These are phyloP conservation scores for Clarias batrachus DNA, from an alignment of 2,113 vertebrate species.

Conservation along the genomic window DNA sequence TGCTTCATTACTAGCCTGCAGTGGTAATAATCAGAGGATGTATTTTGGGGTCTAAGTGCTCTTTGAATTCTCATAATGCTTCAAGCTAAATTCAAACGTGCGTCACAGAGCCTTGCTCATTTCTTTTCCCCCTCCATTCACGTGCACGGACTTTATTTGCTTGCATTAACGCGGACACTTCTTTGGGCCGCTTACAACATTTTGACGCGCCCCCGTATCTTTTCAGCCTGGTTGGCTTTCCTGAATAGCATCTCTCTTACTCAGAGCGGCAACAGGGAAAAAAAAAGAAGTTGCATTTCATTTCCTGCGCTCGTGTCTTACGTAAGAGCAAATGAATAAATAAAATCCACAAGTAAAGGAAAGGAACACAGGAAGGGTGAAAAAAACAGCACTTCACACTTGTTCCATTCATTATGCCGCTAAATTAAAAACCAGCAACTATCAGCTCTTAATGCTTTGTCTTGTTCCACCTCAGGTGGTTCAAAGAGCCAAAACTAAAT, in stretches of 20 bases:
- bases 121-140: not conserved
- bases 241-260: not conserved
- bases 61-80: not conserved
- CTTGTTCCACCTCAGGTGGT: constrained; percentile 54
- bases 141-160: not conserved
- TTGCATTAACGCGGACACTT: not conserved
- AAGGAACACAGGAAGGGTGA: constrained; percentile 18
- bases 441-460: constrained; percentile 53
- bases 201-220: not conserved
- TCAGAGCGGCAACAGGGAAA: not conserved
- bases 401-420: constrained; percentile 57
- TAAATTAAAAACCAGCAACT: constrained; percentile 58
- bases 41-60: not conserved
- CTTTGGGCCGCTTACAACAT: not conserved
- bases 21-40: constrained; percentile 19
- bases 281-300: constrained; percentile 16
- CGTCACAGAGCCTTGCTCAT: not conserved
- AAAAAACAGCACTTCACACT: constrained; percentile 27
- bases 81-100: not conserved
- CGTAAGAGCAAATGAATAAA: constrained; percentile 32
- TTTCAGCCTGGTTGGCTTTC: not conserved
- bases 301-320: constrained; percentile 19
- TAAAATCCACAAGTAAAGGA: constrained; percentile 22
- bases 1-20: constrained; percentile 37
- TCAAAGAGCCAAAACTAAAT: constrained; percentile 58